Percentiles rank a stretch among this genome's conserved stretches.
Conservation (phyloP, 1,140 invertebrate genomes). For the Paraescarpia echinospica region DNA sequence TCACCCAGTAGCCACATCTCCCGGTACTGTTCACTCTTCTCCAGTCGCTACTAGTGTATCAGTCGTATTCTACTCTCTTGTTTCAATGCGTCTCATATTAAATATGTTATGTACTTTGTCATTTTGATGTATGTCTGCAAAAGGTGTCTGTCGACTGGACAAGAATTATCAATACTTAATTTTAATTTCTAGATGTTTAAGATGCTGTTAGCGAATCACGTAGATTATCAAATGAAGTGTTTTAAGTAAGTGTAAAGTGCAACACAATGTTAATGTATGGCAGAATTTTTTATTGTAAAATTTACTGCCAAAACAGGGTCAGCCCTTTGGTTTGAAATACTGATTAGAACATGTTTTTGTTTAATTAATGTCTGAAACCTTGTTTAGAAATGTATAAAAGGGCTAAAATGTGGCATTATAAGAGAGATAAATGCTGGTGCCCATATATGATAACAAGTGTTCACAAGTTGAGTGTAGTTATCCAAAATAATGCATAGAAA, state of each 20-base stretch:
- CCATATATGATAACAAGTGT: background rate
- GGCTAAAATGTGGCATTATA: background rate
- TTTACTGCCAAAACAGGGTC: background rate
- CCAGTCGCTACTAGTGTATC: background rate
- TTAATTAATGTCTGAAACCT: background rate
- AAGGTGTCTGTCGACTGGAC: background rate
- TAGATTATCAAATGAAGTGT: background rate
- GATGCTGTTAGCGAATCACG: no score
- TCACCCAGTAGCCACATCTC: background rate
- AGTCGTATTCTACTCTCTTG: background rate
- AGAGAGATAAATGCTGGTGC: background rate
- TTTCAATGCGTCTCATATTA: background rate
- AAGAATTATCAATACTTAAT: background rate
- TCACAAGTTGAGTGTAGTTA: background rate
- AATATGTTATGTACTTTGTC: background rate
- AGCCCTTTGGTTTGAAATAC: background rate
- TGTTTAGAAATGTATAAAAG: background rate
- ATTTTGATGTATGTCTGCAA: background rate
- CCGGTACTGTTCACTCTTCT: background rate
- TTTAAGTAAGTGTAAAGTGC: background rate
- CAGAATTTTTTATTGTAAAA: background rate
- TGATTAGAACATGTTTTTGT: background rate
- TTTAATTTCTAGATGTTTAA: no score
- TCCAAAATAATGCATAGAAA: background rate
- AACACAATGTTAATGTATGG: background rate